Evolutionary conservation across 2,113 vertebrate genomes (phyloP).

Genomic region (Drymodes brunneopygia): DNA sequence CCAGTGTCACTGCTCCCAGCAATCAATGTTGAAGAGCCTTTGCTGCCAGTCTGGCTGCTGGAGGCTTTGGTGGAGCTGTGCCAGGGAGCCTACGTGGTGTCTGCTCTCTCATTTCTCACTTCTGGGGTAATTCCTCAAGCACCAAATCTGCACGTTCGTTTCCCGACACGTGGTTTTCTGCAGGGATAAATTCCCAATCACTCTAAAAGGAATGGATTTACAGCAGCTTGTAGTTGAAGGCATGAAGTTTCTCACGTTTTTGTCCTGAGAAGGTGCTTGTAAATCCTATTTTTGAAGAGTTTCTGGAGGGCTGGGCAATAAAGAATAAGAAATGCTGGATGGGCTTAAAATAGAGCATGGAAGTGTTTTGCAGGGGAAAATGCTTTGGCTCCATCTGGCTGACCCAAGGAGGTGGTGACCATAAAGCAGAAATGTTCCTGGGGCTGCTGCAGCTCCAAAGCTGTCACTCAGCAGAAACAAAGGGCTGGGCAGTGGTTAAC

Average conservation of each 20-base stretch:
- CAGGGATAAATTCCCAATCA: not conserved
- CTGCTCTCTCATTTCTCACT: not conserved
- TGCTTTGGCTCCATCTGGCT: not conserved
- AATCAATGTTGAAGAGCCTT: not conserved
- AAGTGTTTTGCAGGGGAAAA: not conserved
- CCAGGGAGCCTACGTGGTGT: not conserved
- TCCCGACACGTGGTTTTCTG: not conserved
- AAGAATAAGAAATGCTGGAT: not conserved
- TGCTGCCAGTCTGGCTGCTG: not conserved
- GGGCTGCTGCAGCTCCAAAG: not conserved
- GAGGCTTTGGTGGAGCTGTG: not conserved
- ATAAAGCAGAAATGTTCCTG: not conserved
- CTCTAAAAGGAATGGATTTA: not conserved
- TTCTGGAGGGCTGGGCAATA: not conserved
- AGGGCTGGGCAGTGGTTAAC: accelerated
- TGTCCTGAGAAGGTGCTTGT: not conserved
- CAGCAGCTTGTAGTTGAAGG: accelerated
- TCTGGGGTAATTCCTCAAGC: not conserved
- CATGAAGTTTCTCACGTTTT: not conserved
- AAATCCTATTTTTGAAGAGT: not conserved
- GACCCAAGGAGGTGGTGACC: not conserved
- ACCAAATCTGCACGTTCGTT: not conserved
- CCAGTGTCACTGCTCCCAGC: not conserved
- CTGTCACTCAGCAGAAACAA: not conserved
- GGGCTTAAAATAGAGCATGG: not conserved